Percentiles rank a stretch among this genome's conserved stretches.
Conservation (phyloP, 2,888 invertebrate genomes). For the Xestia sexstrigata region DNA sequence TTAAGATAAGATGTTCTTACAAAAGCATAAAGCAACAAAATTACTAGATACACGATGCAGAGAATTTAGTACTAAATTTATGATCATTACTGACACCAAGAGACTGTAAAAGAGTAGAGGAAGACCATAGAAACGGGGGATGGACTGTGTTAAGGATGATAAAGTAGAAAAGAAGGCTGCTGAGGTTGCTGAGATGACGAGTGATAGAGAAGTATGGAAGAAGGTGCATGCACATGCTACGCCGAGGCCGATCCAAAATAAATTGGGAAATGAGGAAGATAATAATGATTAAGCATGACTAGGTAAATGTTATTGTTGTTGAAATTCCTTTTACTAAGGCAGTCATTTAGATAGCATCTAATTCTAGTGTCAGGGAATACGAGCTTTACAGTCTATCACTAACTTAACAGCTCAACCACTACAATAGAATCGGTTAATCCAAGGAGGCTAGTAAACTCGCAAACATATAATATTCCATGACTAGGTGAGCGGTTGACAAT, state of each 20-base stretch:
- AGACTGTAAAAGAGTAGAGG: not conserved
- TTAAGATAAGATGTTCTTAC: not conserved
- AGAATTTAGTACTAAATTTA: not conserved
- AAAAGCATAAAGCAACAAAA: not conserved
- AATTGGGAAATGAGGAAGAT: too few relatives aligned
- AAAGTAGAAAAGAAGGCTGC: not conserved
- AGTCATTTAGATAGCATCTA: not conserved
- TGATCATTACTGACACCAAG: not conserved
- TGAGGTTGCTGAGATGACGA: not conserved
- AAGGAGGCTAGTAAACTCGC: constrained; percentile 40
- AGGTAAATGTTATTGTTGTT: not conserved
- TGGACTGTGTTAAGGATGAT: not conserved
- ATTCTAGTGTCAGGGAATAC: not conserved
- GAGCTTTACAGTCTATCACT: not conserved
- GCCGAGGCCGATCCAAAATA: too few relatives aligned
- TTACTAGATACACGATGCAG: not conserved
- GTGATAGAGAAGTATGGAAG: not conserved
- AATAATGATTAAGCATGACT: too few relatives aligned
- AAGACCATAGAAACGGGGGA: not conserved
- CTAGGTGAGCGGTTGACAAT: constrained; percentile 62
- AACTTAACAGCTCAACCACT: constrained; percentile 17
- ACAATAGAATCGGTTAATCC: constrained; percentile 29
- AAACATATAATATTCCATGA: constrained; percentile 77
- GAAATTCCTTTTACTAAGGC: not conserved
- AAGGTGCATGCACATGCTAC: too few relatives aligned